Evolutionary conservation across 2,888 invertebrate species (phyloP), one percentile per base, ranked within the genome.

Genomic region (Calliphora vomitoria): DNA sequence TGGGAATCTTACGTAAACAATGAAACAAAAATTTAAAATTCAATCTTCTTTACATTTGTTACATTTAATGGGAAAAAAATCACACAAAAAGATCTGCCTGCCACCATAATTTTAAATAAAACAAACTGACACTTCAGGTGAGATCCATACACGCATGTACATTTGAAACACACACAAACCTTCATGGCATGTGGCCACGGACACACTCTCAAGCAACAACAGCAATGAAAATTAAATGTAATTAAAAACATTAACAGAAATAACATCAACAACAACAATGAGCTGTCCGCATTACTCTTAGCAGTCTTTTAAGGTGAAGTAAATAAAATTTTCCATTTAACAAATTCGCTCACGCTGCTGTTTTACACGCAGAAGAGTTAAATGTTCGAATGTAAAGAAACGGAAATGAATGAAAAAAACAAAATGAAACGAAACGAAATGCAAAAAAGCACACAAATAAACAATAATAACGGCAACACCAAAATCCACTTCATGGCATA

Each of bases 231-330:
- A 85, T 76, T 75, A 74, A 62, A 85, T 85, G 69, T 64, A 85
- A 85, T 85, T 81, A 85, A 85, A 85, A 69, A 55, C 44, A 85
- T 69, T 69, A 81, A 85, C 75, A 69, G 62, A 58, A 62, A 41
- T 4, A 79, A 58, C 25, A 69, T 62, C 75, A 35, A 44, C 44
- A 44, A 44, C 11, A 44, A 58, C n/a, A 44, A 4, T 4, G 0
- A 8, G 8, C 8, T 66, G 66, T 55, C 35, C 47, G 47, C 47
- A 58, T 47, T 68, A 13, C 44, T 47, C 66, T 38, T 66, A 31
- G 20, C 68, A 47, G 35, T 25, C 13, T 47, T 47, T 20, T 20
- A 55, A 44, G 58, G 10, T 25, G 25, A 68, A 69, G 13, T 53
- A 35, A 53, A 68, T 69, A 76, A 55, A 74, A 74, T 11, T 80